These are phyloP conservation scores for Saccostrea echinata DNA, from an alignment of 1,140 invertebrate species.

Conservation along the genomic window DNA sequence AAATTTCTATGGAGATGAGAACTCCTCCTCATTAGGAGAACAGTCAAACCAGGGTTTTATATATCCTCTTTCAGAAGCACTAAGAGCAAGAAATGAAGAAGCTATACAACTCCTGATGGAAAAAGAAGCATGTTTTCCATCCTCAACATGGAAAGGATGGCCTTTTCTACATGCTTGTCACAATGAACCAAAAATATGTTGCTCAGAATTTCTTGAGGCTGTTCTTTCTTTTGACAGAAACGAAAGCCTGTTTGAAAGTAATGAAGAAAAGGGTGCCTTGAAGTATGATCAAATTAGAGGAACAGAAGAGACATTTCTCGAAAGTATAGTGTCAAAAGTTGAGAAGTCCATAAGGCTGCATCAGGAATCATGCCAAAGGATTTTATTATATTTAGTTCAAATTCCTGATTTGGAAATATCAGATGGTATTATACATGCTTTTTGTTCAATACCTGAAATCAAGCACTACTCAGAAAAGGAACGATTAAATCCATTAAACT, in stretches of 20 bases:
- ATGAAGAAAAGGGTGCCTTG: not conserved
- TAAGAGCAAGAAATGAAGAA: not conserved
- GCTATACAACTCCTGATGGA: not conserved
- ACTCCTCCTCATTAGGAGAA: not conserved
- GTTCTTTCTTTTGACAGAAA: not conserved
- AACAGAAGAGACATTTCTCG: not conserved
- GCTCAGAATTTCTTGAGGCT: not conserved
- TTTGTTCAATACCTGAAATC: not conserved
- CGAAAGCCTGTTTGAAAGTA: not conserved
- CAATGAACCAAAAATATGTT: not conserved
- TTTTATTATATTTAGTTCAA: not conserved
- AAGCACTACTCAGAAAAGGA: not conserved
- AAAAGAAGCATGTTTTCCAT: not conserved
- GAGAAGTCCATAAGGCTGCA: not conserved
- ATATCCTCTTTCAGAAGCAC: not conserved
- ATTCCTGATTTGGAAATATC: not conserved
- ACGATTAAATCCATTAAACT: not conserved
- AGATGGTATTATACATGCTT: not conserved
- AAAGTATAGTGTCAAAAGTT: not conserved
- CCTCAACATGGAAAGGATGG: conserved; percentile 6
- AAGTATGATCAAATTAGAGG: not conserved
- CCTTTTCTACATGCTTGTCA: not conserved
- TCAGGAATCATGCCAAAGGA: not conserved
- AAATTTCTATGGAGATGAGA: not conserved
- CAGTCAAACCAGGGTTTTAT: not conserved